Evolutionary conservation across 2,888 invertebrate species (phyloP).

Genomic region (Macrosoma leucophasiata): DNA sequence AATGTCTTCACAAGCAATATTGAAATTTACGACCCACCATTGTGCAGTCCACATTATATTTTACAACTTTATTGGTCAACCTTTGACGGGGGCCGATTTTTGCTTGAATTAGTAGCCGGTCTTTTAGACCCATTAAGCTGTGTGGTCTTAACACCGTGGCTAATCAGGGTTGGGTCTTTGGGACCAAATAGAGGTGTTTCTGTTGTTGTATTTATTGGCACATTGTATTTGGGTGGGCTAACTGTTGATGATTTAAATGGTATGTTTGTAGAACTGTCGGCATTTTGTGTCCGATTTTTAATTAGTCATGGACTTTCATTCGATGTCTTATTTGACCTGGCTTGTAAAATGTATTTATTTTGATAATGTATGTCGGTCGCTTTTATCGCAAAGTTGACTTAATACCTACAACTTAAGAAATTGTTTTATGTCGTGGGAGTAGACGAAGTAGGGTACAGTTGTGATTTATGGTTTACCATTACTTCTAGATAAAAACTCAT

Average conservation of each 20-base stretch:
- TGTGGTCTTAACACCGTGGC: constrained; percentile 37
- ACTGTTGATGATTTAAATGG: constrained; percentile 23
- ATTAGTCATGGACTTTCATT: too few relatives aligned
- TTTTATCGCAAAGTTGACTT: too few relatives aligned
- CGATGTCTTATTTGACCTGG: too few relatives aligned
- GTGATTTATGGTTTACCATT: too few relatives aligned
- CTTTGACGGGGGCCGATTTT: constrained; percentile 35
- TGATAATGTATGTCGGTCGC: too few relatives aligned
- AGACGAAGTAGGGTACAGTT: too few relatives aligned
- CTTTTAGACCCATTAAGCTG: constrained; percentile 34
- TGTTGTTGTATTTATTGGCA: constrained; percentile 32
- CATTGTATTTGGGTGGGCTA: constrained; percentile 33
- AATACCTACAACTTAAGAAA: too few relatives aligned
- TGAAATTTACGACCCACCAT: constrained; percentile 58
- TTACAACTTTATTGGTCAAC: constrained; percentile 55
- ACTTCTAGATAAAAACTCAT: too few relatives aligned
- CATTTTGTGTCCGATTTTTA: constrained; percentile 12
- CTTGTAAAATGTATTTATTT: too few relatives aligned
- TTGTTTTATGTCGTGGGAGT: too few relatives aligned
- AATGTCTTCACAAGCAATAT: constrained; percentile 47
- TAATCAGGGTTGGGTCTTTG: constrained; percentile 36
- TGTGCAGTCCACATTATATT: constrained; percentile 43
- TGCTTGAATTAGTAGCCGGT: constrained; percentile 33
- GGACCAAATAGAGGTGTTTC: constrained; percentile 34
- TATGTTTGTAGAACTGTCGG: constrained; percentile 17